Conservation (phyloP, 2,888 invertebrate genomes). For the Marasmarcha lunaedactyla region DNA sequence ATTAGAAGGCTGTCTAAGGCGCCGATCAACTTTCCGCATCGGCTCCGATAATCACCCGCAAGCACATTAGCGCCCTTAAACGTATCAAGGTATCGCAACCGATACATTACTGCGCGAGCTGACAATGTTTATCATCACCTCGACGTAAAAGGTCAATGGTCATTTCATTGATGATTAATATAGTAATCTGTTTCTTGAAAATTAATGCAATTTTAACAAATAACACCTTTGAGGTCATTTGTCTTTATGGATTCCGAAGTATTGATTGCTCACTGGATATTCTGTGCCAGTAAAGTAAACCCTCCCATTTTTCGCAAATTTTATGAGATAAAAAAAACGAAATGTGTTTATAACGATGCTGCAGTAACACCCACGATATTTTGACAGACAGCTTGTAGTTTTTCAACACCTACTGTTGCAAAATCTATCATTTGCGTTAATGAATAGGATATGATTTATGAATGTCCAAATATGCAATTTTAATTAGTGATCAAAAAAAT, state of each 20-base stretch:
- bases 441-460: constrained; percentile 43
- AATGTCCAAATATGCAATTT: constrained; percentile 17
- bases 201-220: neutral
- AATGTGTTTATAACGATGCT: constrained; percentile 60
- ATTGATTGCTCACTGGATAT: constrained; percentile 28
- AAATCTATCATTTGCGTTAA: constrained; percentile 24
- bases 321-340: constrained; percentile 20
- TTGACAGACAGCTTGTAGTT: constrained; percentile 9
- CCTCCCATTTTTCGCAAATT: constrained; percentile 42
- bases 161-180: neutral
- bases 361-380: constrained; percentile 44
- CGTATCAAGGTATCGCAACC: too few relatives aligned
- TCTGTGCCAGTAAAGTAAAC: constrained; percentile 20
- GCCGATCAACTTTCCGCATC: neutral
- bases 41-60: neutral
- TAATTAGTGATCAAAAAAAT: constrained; percentile 24
- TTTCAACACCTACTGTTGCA: constrained; percentile 26
- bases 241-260: constrained; percentile 37
- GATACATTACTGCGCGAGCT: too few relatives aligned
- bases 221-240: constrained; percentile 25
- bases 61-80: neutral
- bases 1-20: neutral
- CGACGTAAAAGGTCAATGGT: neutral
- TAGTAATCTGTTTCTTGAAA: too few relatives aligned
- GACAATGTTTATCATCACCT: neutral